Conservation (phyloP, 2,888 invertebrate species). For the Nymphalis urticae region DNA sequence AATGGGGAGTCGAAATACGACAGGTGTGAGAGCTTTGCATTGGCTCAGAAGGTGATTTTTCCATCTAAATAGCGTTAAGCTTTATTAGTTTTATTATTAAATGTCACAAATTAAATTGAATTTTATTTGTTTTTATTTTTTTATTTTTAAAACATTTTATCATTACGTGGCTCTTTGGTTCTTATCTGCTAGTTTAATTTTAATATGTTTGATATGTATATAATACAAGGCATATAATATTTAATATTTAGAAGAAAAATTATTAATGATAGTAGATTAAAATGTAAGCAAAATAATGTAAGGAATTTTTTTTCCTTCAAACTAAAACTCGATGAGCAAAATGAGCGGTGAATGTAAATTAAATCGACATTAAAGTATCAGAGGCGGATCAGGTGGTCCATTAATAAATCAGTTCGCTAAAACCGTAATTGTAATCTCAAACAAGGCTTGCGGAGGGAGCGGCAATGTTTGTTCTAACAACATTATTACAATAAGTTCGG, state of each 20-base stretch:
- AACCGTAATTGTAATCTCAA: constrained; percentile 82
- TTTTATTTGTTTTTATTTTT: not conserved
- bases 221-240: no score
- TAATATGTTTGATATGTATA: no score
- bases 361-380: constrained; percentile 80
- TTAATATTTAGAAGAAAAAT: no score
- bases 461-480: constrained; percentile 78
- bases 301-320: not conserved
- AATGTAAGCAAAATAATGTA: no score
- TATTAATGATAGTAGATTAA: no score
- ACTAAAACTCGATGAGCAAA: constrained; percentile 17
- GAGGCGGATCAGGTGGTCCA: constrained; percentile 79
- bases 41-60: constrained; percentile 42
- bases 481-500: constrained; percentile 81
- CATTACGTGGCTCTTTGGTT: not conserved
- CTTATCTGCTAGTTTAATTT: no score
- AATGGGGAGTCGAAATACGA: constrained; percentile 73
- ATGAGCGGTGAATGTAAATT: constrained; percentile 63
- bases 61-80: constrained; percentile 22
- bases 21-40: constrained; percentile 71
- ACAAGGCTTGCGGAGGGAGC: constrained; percentile 69
- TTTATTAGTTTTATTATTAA: constrained; percentile 26
- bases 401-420: constrained; percentile 82
- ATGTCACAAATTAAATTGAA: constrained; percentile 19
- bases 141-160: not conserved